Percentiles rank a stretch among this genome's conserved stretches.
phyloP scores from a whole-genome alignment of 2,113 vertebrate genomes.

The Thunnus thynnus region DNA sequence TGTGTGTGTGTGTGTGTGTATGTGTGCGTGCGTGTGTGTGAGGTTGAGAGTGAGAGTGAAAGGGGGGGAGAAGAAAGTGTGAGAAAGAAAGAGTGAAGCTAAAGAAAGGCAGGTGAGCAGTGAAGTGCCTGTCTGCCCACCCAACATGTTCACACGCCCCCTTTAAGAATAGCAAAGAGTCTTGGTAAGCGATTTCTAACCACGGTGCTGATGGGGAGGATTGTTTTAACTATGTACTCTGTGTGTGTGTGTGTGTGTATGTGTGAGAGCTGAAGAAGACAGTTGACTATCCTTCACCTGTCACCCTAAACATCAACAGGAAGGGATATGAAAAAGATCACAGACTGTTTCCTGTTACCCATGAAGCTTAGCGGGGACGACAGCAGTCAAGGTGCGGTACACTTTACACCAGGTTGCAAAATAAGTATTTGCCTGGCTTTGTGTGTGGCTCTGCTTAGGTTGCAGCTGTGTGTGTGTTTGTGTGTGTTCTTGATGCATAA shows the following conservation, averaged over 20 bases:
- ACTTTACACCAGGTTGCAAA: conserved; percentile 65
- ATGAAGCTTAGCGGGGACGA: conserved; percentile 55
- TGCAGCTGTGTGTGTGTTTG: conserved; percentile 53
- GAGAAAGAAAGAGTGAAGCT: conserved; percentile 65
- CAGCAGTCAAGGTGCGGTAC: conserved; percentile 61
- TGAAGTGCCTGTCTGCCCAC: conserved; percentile 68
- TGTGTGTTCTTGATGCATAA: conserved; percentile 55
- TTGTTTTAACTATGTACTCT: conserved; percentile 29
- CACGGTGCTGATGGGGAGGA: conserved; percentile 62
- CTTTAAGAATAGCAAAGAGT: conserved; percentile 75
- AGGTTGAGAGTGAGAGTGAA: conserved; percentile 17
- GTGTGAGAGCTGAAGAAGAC: conserved; percentile 20
- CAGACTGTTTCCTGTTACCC: conserved; percentile 59
- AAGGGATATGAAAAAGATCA: conserved; percentile 60
- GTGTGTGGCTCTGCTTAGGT: conserved; percentile 41
- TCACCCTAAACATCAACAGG: conserved; percentile 63
- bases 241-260: neutral
- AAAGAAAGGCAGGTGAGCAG: conserved; percentile 79
- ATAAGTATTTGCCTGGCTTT: conserved; percentile 51
- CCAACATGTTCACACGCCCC: conserved; percentile 75
- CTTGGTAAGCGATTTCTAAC: conserved; percentile 68
- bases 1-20: conserved; percentile 46
- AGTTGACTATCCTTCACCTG: conserved; percentile 66
- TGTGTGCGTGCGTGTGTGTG: conserved; percentile 29
- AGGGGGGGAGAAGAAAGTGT: conserved; percentile 44